Evolutionary conservation across 2,888 invertebrate genomes (phyloP).

Genomic region (Beris morrisii): DNA sequence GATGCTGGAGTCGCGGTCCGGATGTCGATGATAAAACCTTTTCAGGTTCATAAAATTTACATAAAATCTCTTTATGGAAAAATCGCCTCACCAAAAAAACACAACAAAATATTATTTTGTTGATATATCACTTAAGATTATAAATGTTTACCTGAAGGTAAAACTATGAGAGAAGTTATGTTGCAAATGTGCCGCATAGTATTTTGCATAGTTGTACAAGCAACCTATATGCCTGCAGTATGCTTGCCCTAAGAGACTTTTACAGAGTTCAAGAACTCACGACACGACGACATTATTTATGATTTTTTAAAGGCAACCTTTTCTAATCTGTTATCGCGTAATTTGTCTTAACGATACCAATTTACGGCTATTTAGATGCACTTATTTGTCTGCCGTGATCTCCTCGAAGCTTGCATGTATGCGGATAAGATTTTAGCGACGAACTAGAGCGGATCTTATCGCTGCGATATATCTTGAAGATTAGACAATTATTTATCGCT

Average conservation of each 20-base stretch:
- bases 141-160: constrained; percentile 23
- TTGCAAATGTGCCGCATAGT: background rate
- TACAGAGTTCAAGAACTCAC: constrained; percentile 26
- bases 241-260: constrained; percentile 12
- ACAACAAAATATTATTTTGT: constrained; percentile 24
- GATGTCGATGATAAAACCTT: constrained; percentile 34
- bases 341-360: constrained; percentile 34
- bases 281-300: constrained; percentile 39
- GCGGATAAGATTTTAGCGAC: no score
- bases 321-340: constrained; percentile 31
- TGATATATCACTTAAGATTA: constrained; percentile 26
- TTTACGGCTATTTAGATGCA: constrained; percentile 21
- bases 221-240: no score
- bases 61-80: constrained; percentile 38
- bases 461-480: no score
- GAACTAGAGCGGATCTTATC: no score
- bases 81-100: constrained; percentile 16
- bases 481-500: no score
- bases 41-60: constrained; percentile 39
- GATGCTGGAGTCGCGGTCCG: background rate
- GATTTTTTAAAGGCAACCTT: constrained; percentile 33
- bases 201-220: no score
- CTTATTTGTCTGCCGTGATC: no score
- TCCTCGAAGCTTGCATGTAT: no score
- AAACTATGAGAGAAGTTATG: constrained; percentile 21